phyloP scores from a whole-genome alignment of 2,797 vertebrate species.

The Lagodon rhomboides region DNA sequence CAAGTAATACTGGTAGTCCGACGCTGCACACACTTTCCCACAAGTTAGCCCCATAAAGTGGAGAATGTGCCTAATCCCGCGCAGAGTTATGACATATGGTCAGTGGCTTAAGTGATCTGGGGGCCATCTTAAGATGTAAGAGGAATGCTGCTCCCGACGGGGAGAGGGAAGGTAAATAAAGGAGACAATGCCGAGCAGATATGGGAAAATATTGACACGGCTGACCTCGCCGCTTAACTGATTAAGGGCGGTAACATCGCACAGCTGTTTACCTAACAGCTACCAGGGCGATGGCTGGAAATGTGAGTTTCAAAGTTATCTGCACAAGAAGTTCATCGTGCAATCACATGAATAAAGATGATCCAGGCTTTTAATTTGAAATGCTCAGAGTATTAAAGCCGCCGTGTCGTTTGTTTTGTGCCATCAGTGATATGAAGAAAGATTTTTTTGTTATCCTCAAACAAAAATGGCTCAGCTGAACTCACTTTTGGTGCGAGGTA shows the following conservation, averaged over 20 bases:
- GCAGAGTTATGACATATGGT: conserved; percentile 81
- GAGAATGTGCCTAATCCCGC: conserved; percentile 79
- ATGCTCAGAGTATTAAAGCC: too few relatives aligned
- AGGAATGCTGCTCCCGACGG: conserved; percentile 71
- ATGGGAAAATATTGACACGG: conserved; percentile 77
- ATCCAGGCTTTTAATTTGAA: not conserved
- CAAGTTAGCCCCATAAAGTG: conserved; percentile 66
- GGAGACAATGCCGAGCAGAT: conserved; percentile 71
- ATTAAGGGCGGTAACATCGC: conserved; percentile 71
- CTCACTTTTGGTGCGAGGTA: too few relatives aligned
- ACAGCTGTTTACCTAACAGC: conserved; percentile 65
- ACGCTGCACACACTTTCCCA: conserved; percentile 63
- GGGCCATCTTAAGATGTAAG: conserved; percentile 69
- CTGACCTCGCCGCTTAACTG: conserved; percentile 68
- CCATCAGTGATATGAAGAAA: too few relatives aligned
- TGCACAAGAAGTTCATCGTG: not conserved
- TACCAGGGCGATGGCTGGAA: not conserved
- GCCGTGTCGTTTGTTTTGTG: not conserved
- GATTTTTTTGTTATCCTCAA: too few relatives aligned
- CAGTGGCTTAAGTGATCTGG: conserved; percentile 77
- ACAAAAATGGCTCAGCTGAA: too few relatives aligned
- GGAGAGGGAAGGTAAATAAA: conserved; percentile 73
- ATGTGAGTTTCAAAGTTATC: not conserved
- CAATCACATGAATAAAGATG: not conserved
- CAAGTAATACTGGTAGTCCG: conserved; percentile 15